Evolutionary conservation across 2,888 invertebrate genomes (phyloP).

Genomic region (Seladonia tumulorum): DNA sequence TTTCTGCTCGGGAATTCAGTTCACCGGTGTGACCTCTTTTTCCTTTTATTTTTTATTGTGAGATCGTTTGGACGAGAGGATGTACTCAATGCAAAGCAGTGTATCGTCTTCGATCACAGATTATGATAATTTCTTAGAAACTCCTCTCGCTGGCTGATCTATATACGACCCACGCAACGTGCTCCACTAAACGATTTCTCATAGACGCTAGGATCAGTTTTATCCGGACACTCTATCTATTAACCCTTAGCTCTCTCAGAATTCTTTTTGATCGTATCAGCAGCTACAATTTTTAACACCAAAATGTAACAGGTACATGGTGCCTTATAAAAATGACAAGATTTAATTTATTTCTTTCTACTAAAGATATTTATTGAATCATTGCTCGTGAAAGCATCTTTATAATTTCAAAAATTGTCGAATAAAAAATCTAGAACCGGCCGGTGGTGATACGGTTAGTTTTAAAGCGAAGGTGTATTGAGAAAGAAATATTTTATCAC

Average conservation of each 20-base stretch:
- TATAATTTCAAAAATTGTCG: too few species aligned
- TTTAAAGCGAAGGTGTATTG: background rate
- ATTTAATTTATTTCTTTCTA: too few species aligned
- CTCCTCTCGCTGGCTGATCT: background rate
- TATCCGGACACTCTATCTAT: background rate
- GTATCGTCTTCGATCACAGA: background rate
- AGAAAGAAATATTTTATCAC: background rate
- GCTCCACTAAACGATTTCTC: background rate
- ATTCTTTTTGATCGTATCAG: background rate
- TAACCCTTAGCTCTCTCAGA: background rate
- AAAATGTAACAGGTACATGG: too few species aligned
- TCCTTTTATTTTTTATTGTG: background rate
- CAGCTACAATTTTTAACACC: background rate
- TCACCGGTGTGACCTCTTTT: background rate
- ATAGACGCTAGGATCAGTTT: background rate
- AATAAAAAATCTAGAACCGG: too few species aligned
- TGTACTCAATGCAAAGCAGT: background rate
- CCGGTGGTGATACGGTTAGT: too few species aligned
- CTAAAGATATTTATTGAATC: too few species aligned
- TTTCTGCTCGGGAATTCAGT: too few species aligned
- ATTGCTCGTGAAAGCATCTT: too few species aligned
- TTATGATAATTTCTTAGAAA: slow-evolving; percentile 8
- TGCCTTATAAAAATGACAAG: too few species aligned
- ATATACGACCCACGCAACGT: background rate
- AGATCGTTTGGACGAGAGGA: too few species aligned